Evolutionary conservation across 2,797 vertebrate genomes (phyloP).

Genomic region (Oceanodroma leucorhoa): DNA sequence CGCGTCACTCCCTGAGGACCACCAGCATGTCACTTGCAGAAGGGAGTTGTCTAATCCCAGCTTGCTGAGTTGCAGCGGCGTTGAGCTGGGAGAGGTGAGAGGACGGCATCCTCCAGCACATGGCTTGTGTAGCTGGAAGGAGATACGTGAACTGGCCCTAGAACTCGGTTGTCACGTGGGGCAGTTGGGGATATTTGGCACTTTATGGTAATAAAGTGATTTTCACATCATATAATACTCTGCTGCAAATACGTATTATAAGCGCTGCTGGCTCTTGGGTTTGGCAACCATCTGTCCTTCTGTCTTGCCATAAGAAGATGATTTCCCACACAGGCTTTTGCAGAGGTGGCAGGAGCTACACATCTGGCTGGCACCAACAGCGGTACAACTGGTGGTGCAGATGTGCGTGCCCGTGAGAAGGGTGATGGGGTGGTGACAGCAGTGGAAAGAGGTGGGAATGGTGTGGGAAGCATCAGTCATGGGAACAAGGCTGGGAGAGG

Average conservation of each 20-base stretch:
- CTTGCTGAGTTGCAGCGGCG: fast-evolving
- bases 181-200: neutral
- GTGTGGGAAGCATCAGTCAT: neutral
- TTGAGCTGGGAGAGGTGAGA: neutral
- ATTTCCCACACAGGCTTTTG: neutral
- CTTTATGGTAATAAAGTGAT: neutral
- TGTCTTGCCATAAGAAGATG: neutral
- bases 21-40: neutral
- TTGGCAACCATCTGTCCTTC: neutral
- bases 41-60: neutral
- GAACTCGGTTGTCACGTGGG: fast-evolving
- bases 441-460: neutral
- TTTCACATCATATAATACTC: neutral
- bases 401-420: neutral
- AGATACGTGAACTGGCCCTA: neutral
- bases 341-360: neutral
- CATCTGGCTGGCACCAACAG: neutral
- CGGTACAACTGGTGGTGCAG: neutral
- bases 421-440: neutral
- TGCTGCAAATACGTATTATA: neutral
- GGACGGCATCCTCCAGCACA: neutral
- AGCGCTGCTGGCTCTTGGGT: neutral
- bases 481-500: neutral
- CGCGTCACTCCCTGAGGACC: fast-evolving
- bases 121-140: neutral